A percentile compares a stretch with the other conserved stretches of the same genome.
phyloP scores from a whole-genome alignment of 2,888 invertebrate species.

The Coronaproctus castanopsis region DNA sequence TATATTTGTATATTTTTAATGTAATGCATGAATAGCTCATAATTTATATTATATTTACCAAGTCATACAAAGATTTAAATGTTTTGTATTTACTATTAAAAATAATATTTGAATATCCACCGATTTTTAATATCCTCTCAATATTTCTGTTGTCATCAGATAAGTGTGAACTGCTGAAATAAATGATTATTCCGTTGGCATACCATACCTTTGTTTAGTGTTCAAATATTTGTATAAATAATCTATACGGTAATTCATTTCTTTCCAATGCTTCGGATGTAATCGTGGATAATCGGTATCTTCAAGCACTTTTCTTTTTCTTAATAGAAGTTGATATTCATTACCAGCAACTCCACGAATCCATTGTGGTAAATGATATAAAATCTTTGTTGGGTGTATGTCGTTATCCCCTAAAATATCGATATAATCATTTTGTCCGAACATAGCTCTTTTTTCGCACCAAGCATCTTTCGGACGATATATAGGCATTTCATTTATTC shows the following conservation, averaged over 20 bases:
- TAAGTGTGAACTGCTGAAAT: background rate
- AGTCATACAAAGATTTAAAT: too few relatives aligned
- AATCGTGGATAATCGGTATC: slow-evolving; percentile 36
- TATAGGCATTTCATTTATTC: slow-evolving; percentile 38
- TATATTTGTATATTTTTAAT: too few relatives aligned
- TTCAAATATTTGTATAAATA: slow-evolving; percentile 60
- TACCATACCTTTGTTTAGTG: background rate
- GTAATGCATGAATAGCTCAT: too few relatives aligned
- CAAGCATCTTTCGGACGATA: slow-evolving; percentile 50
- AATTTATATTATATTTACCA: too few relatives aligned
- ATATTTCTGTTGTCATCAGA: too few relatives aligned
- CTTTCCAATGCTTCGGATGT: slow-evolving; percentile 57
- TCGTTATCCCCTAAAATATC: slow-evolving; percentile 77
- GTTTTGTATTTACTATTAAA: too few relatives aligned
- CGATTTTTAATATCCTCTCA: too few relatives aligned
- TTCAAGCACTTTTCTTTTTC: slow-evolving; percentile 46
- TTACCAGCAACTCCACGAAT: slow-evolving; percentile 69
- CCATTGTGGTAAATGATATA: slow-evolving; percentile 76
- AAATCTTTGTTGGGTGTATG: slow-evolving; percentile 58
- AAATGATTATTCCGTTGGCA: background rate
- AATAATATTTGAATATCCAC: too few relatives aligned
- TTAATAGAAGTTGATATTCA: slow-evolving; percentile 55
- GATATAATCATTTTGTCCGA: slow-evolving; percentile 93
- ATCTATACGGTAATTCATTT: slow-evolving; percentile 48
- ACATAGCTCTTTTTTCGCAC: slow-evolving; percentile 54